These are phyloP conservation scores for Phainopepla nitens DNA, from an alignment of 2,113 vertebrate species.

Conservation along the genomic window DNA sequence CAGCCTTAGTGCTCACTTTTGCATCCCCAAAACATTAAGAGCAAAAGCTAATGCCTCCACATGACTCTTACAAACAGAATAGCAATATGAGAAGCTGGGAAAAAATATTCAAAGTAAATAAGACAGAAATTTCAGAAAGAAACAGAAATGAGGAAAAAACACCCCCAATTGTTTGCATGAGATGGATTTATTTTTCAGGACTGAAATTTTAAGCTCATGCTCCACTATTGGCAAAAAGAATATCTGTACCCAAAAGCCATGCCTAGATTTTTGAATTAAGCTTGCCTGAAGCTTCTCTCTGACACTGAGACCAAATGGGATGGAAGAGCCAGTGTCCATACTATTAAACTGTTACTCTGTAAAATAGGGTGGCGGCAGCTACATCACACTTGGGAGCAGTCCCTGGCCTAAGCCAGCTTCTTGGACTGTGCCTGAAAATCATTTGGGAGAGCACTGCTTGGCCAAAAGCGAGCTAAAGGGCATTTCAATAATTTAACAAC, in stretches of 20 bases:
- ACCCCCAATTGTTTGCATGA: not conserved
- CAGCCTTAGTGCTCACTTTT: not conserved
- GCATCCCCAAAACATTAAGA: not conserved
- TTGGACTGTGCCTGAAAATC: not conserved
- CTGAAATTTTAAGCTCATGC: not conserved
- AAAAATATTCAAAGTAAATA: not conserved
- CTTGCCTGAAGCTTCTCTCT: not conserved
- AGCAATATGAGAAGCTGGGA: not conserved
- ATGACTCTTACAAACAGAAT: not conserved
- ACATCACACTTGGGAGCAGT: not conserved
- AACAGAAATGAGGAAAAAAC: not conserved
- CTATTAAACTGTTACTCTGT: not conserved
- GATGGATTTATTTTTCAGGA: not conserved
- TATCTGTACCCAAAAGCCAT: not conserved
- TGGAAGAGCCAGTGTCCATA: not conserved
- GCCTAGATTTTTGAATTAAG: not conserved
- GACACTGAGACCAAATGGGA: not conserved
- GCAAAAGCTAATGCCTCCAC: not conserved
- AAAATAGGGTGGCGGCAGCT: not conserved
- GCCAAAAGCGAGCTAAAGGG: conserved; percentile 9
- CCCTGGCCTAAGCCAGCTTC: not conserved
- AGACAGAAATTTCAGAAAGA: not conserved
- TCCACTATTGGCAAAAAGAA: not conserved
- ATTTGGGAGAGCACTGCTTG: not conserved
- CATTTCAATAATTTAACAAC: conserved; percentile 46